Evolutionary conservation across 2,888 invertebrate species (phyloP), one percentile per base, ranked within the genome.

Genomic region (Euclidia mi): DNA sequence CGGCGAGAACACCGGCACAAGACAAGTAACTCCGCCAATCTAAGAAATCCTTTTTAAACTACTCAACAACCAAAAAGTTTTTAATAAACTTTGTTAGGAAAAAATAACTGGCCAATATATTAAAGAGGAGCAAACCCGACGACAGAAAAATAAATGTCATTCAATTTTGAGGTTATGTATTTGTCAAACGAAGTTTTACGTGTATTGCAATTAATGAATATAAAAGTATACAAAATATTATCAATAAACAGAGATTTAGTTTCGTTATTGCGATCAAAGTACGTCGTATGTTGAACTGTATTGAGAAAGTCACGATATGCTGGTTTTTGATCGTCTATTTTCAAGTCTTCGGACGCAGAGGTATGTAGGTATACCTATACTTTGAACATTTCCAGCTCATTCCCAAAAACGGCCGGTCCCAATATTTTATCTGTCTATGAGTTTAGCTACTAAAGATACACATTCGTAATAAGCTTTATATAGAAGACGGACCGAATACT

Each of bases 251-350:
- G 61, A 60, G 44, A 34, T 67, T 70, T 63, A 51, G 32, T 35
- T 49, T 17, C 32, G 11, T 45, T 15, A 37, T 43, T 69, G 75
- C 74, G 73, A 68, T 34, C 40, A 11, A 55, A 66, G 58, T 72
- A 52, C 45, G 17, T 70, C 61, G 51, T 43, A 79, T 81, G 81
- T 74, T 64, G 65, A 28, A 61, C 57, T 64, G 57, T 50, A 69
- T 75, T 47, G 45, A 61, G 56, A 69, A 66, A 56, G 47, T 72
- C 63, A 41, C 51, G 45, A 44, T 64, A 66, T 77, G 59, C 50
- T 76, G 56, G 70, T 71, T 75, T 57, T 53, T 77, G 44, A 52
- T 75, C 28, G 63, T 72, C 46, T 68, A 63, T 20, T 56, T 76
- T 25, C 66, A 61, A 56, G 70, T 65, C 17, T 63, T 65, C 6